phyloP scores from a whole-genome alignment of 2,888 invertebrate species.

The Lacanobia wlatinum region DNA sequence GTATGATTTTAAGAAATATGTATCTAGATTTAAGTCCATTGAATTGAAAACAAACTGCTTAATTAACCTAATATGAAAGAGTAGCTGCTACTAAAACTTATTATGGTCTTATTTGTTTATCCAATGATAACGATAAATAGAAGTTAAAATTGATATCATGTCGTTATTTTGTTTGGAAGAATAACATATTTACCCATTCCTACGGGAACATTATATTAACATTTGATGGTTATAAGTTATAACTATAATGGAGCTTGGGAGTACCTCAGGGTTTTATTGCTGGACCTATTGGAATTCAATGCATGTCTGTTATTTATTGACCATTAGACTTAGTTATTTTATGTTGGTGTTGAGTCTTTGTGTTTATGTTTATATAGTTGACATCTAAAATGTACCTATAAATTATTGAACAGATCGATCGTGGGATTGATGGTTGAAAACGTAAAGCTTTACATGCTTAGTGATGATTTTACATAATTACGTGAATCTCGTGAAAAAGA shows the following conservation, averaged over 20 bases:
- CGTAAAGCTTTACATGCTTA: slow-evolving; percentile 6
- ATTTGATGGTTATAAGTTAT: neutral
- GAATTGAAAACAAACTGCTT: slow-evolving; percentile 51
- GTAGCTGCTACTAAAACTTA: slow-evolving; percentile 9
- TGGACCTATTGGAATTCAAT: slow-evolving; percentile 38
- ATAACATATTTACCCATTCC: neutral
- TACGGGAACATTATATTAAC: neutral
- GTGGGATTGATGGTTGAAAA: slow-evolving; percentile 28
- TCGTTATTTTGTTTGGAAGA: too few species aligned
- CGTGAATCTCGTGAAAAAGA: slow-evolving; percentile 1
- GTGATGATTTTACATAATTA: slow-evolving; percentile 22
- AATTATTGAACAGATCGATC: slow-evolving; percentile 25
- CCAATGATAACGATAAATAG: neutral
- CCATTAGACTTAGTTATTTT: slow-evolving; percentile 49
- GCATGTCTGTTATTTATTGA: slow-evolving; percentile 42
- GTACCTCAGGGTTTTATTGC: slow-evolving; percentile 38
- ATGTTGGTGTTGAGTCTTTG: slow-evolving; percentile 35
- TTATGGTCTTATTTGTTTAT: neutral
- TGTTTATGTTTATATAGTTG: slow-evolving; percentile 32
- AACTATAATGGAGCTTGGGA: slow-evolving; percentile 9
- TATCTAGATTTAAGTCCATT: slow-evolving; percentile 33
- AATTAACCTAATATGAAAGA: slow-evolving; percentile 32
- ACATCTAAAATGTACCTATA: slow-evolving; percentile 42
- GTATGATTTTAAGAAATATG: slow-evolving; percentile 48
- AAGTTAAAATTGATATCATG: too few species aligned